These are phyloP conservation scores for Camelus dromedarius DNA, from an alignment of 2,113 vertebrate genomes.

Conservation along the genomic window DNA sequence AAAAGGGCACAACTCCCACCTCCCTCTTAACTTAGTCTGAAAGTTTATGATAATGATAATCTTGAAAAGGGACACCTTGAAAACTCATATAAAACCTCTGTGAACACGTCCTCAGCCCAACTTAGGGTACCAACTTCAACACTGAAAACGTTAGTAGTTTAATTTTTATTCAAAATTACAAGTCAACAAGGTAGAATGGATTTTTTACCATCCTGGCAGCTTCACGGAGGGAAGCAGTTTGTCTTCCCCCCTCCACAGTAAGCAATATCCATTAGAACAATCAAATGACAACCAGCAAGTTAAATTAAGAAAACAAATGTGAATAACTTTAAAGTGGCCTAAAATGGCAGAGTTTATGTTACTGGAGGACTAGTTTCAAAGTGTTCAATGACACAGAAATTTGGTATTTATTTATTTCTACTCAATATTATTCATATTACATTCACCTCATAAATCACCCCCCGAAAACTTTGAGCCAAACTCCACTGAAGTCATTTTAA, in stretches of 20 bases:
- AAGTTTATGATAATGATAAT: neutral
- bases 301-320: neutral
- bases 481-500: neutral
- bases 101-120: constrained; percentile 60
- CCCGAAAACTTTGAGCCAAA: neutral
- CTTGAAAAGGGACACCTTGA: constrained; percentile 32
- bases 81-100: constrained; percentile 55
- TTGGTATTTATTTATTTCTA: neutral
- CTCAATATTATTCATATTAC: neutral
- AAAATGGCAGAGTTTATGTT: neutral
- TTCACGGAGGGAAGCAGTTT: constrained; percentile 79
- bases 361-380: neutral
- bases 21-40: neutral
- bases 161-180: constrained; percentile 78
- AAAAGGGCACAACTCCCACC: neutral
- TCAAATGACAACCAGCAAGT: constrained; percentile 60
- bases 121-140: constrained; percentile 66
- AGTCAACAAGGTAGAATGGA: constrained; percentile 66
- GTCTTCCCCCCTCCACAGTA: neutral
- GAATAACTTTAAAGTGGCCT: constrained; percentile 61
- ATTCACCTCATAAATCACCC: neutral
- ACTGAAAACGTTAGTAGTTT: constrained; percentile 71
- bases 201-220: constrained; percentile 79
- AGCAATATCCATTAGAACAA: constrained; percentile 54
- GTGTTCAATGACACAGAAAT: neutral